Conservation (phyloP, 1,140 invertebrate genomes). For the Agrypnia vestita region DNA sequence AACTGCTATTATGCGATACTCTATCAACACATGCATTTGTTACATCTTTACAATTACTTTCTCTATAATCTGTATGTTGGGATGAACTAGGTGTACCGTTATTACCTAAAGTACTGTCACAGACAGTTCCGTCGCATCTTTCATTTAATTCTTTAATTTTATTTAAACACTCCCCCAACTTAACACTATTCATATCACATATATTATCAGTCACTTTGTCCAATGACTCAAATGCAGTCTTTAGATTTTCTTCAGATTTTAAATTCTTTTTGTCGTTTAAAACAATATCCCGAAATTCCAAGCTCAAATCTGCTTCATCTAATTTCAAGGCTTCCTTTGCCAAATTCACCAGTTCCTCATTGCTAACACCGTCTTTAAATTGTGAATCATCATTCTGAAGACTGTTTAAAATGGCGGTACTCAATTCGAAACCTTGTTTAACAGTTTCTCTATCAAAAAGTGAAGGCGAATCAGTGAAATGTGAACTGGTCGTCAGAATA, state of each 20-base stretch:
- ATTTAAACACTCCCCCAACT: neutral
- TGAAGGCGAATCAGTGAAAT: constrained; percentile 52
- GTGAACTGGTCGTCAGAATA: constrained; percentile 63
- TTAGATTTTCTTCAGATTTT: neutral
- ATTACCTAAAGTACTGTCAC: neutral
- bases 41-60: neutral
- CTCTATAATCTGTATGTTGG: neutral
- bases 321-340: constrained; percentile 15
- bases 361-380: constrained; percentile 11
- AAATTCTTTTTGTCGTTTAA: constrained; percentile 3
- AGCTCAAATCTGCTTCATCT: constrained; percentile 6
- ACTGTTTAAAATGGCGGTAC: constrained; percentile 6
- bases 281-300: constrained; percentile 3
- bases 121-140: neutral
- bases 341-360: constrained; percentile 25
- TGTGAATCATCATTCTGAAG: constrained; percentile 18
- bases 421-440: constrained; percentile 16
- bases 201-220: neutral
- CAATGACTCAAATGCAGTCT: neutral
- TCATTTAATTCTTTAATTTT: no score
- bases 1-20: neutral
- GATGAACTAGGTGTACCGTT: neutral
- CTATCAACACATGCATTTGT: neutral
- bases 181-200: neutral
- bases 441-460: constrained; percentile 32